These are phyloP conservation scores for Drosophila grimshawi DNA, from an alignment of 1,140 invertebrate species.

Conservation along the genomic window DNA sequence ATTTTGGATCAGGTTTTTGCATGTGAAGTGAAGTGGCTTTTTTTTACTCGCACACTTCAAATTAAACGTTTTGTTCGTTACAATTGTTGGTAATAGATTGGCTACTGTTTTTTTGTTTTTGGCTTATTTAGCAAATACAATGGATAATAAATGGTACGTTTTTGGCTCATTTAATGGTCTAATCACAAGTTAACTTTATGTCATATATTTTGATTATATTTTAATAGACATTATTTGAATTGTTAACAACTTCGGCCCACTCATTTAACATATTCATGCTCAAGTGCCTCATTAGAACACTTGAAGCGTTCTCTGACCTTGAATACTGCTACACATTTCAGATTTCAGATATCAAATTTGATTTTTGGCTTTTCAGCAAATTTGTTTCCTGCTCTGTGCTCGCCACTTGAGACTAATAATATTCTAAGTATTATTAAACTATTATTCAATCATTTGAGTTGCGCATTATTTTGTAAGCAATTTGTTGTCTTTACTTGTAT, in stretches of 20 bases:
- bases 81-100: constrained; percentile 9
- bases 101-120: constrained; percentile 26
- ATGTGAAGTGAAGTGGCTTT: constrained; percentile 59
- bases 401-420: constrained; percentile 50
- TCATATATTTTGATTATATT: background rate
- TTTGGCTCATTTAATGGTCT: background rate
- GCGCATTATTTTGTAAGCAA: constrained; percentile 31
- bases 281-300: constrained; percentile 32
- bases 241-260: constrained; percentile 1
- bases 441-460: constrained; percentile 24
- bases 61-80: constrained; percentile 17
- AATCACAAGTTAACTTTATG: background rate
- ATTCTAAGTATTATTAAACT: constrained; percentile 3
- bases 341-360: constrained; percentile 6
- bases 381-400: constrained; percentile 51
- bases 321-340: constrained; percentile 47
- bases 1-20: constrained; percentile 65
- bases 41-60: background rate
- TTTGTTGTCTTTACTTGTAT: background rate
- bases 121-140: constrained; percentile 8
- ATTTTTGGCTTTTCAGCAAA: constrained; percentile 14
- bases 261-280: constrained; percentile 37
- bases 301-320: constrained; percentile 54
- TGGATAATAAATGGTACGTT: constrained; percentile 2
- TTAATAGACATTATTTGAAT: background rate